phyloP scores from a whole-genome alignment of 2,888 invertebrate genomes.

The Cotesia congregata region DNA sequence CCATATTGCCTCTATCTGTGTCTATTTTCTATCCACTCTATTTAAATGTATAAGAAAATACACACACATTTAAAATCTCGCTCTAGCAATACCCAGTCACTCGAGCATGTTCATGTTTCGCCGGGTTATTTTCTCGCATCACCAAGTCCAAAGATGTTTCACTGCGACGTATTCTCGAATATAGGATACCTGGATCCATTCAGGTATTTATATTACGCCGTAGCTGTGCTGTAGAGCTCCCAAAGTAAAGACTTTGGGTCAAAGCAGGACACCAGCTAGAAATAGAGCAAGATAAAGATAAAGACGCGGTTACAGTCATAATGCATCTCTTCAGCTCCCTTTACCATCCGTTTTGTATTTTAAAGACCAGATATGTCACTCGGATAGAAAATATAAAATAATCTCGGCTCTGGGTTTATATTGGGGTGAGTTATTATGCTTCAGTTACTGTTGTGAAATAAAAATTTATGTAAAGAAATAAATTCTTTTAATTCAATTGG shows the following conservation, averaged over 20 bases:
- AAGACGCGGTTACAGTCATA: not conserved
- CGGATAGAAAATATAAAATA: conserved; percentile 32
- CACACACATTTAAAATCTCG: not conserved
- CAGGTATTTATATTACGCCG: conserved; percentile 51
- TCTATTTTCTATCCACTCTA: conserved; percentile 1
- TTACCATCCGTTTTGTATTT: conserved; percentile 52
- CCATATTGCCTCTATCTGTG: not conserved
- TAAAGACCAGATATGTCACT: conserved; percentile 45
- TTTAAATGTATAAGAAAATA: conserved; percentile 17
- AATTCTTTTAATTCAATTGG: conserved; percentile 36
- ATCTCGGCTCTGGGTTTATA: conserved; percentile 12
- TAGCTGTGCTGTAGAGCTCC: not conserved
- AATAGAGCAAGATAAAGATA: not conserved
- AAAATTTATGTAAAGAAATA: conserved; percentile 11
- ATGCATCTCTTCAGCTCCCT: conserved; percentile 44
- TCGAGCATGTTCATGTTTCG: not conserved
- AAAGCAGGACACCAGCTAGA: not conserved
- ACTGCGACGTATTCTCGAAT: conserved; percentile 45
- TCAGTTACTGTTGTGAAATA: conserved; percentile 29
- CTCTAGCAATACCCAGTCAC: conserved; percentile 38
- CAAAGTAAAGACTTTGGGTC: not conserved
- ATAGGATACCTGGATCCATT: conserved; percentile 57
- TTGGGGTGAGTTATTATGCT: conserved; percentile 31
- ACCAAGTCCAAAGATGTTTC: conserved; percentile 45
- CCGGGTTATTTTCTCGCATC: conserved; percentile 31